A percentile compares a stretch with the other conserved stretches of the same genome.
These are phyloP conservation scores for Nycticryphes semicollaris DNA, from an alignment of 2,113 vertebrate genomes.

Conservation along the genomic window DNA sequence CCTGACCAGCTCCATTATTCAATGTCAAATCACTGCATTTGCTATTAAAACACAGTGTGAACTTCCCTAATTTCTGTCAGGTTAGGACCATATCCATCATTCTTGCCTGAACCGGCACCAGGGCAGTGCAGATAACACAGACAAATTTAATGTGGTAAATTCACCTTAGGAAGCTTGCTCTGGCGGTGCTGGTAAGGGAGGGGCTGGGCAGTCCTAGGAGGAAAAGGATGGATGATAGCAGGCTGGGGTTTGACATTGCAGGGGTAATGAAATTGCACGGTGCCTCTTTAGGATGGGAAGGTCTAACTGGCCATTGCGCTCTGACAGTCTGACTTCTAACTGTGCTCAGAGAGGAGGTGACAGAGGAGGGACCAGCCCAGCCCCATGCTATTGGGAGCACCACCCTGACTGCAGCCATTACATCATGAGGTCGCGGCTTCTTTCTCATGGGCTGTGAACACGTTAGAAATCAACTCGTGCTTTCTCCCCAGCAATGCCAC, in stretches of 20 bases:
- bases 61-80: constrained; percentile 62
- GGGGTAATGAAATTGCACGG: not conserved
- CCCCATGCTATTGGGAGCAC: not conserved
- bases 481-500: not conserved
- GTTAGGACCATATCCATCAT: constrained; percentile 62
- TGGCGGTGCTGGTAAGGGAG: not conserved
- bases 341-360: not conserved
- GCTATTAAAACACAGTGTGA: constrained; percentile 58
- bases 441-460: not conserved
- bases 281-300: not conserved
- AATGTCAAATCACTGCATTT: constrained; percentile 58
- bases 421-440: not conserved
- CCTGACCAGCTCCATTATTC: constrained; percentile 61
- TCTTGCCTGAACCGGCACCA: constrained; percentile 5
- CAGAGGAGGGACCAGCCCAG: not conserved
- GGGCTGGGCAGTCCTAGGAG: constrained; percentile 49
- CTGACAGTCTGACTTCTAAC: not conserved
- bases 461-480: not conserved
- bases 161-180: constrained; percentile 43
- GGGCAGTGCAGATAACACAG: constrained; percentile 50
- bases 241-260: constrained; percentile 45
- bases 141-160: constrained; percentile 50
- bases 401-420: not conserved
- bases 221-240: constrained; percentile 54
- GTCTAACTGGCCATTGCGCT: not conserved